Evolutionary conservation across 2,113 vertebrate genomes (phyloP).

Genomic region (Ophthalmolycus amberensis): DNA sequence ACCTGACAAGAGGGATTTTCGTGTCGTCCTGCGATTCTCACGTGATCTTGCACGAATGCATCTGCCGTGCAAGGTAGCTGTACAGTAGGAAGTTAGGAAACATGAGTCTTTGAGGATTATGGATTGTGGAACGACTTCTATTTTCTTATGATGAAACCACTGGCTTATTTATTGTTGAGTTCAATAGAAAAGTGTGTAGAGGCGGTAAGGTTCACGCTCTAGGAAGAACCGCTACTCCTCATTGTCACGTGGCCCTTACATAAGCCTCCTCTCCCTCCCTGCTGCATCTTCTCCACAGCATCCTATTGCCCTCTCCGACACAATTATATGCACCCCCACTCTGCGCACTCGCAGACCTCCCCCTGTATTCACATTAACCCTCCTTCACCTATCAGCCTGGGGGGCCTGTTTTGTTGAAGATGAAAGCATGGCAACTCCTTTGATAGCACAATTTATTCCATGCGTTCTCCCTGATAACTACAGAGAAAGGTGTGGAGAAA

Average conservation of each 20-base stretch:
- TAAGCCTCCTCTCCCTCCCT: constrained; percentile 16
- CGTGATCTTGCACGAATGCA: neutral
- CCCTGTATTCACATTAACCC: constrained; percentile 51
- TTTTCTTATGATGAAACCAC: constrained; percentile 14
- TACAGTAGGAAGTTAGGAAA: constrained; percentile 9
- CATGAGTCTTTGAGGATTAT: constrained; percentile 8
- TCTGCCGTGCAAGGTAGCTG: neutral
- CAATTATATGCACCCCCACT: constrained; percentile 32
- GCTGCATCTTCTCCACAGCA: constrained; percentile 14
- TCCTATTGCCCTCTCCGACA: constrained; percentile 44
- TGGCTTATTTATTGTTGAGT: constrained; percentile 5
- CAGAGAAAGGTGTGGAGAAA: constrained; percentile 32
- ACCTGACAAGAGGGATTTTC: neutral
- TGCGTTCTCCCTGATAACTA: constrained; percentile 40
- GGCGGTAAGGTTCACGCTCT: constrained; percentile 7
- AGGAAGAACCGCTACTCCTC: constrained; percentile 20
- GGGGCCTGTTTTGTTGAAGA: constrained; percentile 46
- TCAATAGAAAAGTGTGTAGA: constrained; percentile 23
- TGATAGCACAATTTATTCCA: constrained; percentile 68
- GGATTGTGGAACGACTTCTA: neutral
- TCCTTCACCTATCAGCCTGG: constrained; percentile 40
- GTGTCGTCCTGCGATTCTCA: neutral
- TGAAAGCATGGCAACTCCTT: constrained; percentile 63
- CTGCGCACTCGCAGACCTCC: constrained; percentile 39
- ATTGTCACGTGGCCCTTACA: constrained; percentile 32